phyloP scores from a whole-genome alignment of 2,797 vertebrate species.

The Strix occidentalis region DNA sequence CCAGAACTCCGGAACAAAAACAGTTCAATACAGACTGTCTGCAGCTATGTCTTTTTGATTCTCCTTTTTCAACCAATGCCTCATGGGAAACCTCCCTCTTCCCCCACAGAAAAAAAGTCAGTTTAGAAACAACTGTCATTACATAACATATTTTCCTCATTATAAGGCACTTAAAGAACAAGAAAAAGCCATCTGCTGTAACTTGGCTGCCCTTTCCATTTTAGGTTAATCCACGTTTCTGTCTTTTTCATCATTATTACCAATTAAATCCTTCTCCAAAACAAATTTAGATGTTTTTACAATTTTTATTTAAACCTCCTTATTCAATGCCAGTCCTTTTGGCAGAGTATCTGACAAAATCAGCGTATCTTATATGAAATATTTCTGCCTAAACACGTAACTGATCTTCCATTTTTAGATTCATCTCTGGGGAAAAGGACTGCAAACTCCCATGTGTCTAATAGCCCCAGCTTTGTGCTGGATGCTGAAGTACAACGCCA shows the following conservation, averaged over 20 bases:
- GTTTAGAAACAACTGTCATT: constrained; percentile 52
- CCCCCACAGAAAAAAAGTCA: not conserved
- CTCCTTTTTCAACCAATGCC: not conserved
- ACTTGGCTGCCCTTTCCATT: constrained; percentile 60
- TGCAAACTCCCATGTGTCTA: not conserved
- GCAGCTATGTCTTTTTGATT: constrained; percentile 21
- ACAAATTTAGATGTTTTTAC: not conserved
- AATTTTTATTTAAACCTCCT: constrained; percentile 10
- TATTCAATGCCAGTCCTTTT: not conserved
- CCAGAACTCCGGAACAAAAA: not conserved
- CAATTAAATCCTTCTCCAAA: constrained; percentile 27
- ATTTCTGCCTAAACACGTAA: not conserved
- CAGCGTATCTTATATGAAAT: not conserved
- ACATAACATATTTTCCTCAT: constrained; percentile 53
- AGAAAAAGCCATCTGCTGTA: constrained; percentile 62
- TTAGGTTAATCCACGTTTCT: constrained; percentile 51
- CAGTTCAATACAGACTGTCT: constrained; percentile 42
- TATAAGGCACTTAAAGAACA: constrained; percentile 54
- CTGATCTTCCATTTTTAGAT: not conserved
- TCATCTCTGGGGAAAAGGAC: not conserved
- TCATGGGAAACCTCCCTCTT: not conserved
- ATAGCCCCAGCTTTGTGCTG: not conserved
- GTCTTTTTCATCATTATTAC: constrained; percentile 29
- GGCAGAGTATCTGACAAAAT: not conserved
- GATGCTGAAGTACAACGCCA: not conserved